A percentile compares a stretch with the other conserved stretches of the same genome.
Conservation (phyloP, 2,888 invertebrate species). For the Pardosa pseudoannulata region DNA sequence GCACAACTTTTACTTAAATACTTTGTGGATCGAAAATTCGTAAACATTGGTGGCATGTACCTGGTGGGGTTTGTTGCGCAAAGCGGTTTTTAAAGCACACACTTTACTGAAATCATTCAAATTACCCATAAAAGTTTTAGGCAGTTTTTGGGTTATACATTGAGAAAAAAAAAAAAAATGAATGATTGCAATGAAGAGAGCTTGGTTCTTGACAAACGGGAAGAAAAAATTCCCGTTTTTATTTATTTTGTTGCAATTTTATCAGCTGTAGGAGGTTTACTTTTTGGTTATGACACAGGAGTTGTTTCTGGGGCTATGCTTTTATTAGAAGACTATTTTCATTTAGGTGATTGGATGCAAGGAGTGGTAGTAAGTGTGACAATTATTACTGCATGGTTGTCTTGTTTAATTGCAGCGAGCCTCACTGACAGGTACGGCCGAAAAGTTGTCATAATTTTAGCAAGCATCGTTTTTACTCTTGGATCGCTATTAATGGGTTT, state of each 20-base stretch:
- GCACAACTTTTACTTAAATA: background rate
- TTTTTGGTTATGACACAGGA: slow-evolving; percentile 82
- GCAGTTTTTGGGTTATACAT: no score
- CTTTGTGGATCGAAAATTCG: background rate
- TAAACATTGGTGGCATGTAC: background rate
- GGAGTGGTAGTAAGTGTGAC: slow-evolving; percentile 79
- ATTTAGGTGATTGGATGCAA: slow-evolving; percentile 78
- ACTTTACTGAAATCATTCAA: background rate
- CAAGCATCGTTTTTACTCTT: slow-evolving; percentile 79
- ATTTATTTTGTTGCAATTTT: slow-evolving; percentile 78
- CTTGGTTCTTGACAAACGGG: slow-evolving; percentile 38
- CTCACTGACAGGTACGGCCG: slow-evolving; percentile 80
- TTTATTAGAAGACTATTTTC: slow-evolving; percentile 77
- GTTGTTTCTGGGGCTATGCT: slow-evolving; percentile 80
- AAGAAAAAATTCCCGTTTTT: slow-evolving; percentile 52
- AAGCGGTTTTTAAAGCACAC: background rate
- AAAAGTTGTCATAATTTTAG: slow-evolving; percentile 79
- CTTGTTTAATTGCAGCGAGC: slow-evolving; percentile 79
- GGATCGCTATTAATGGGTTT: slow-evolving; percentile 79
- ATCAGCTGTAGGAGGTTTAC: slow-evolving; percentile 80
- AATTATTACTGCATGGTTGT: slow-evolving; percentile 79
- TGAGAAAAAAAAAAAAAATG: slow-evolving; percentile 2
- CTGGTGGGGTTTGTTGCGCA: background rate
- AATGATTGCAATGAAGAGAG: slow-evolving; percentile 35
- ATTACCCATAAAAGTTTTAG: no score